Base-by-base conservation (phyloP, 1,140 invertebrate species). In the Eumeta japonica region DNA sequence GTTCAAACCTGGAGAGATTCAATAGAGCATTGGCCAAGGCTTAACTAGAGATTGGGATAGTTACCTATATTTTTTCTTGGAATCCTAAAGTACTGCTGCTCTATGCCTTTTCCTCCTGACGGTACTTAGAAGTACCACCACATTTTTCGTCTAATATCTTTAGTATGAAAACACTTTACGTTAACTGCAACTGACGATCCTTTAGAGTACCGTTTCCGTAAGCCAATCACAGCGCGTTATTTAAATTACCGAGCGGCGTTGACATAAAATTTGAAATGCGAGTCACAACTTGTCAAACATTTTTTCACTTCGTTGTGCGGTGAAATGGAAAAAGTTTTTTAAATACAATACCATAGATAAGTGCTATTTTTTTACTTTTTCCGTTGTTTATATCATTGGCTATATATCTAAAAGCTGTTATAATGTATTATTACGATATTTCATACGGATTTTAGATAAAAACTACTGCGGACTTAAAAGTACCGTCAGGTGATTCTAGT, bases 131-230 rank as follows among this genome's bases (percentile, higher is more conserved):
- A 43, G 45, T 46, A 42, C 40, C 39, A 36, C 38, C 39, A 49
- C 41, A 46, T 52, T 49, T 52, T 49, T 52, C 43, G 50, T 50
- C 43, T 50, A 50, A 46, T 50, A 50, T 41, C 35, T 52, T 48
- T 42, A 45, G 44, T 52, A 45, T 39, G 43, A 49, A 49, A 52
- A 15, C 4, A 52, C 33, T 48, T 48, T 41, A 46, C 40, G 48
- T 34, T 41, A 46, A 46, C 41, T 9, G 38, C 32, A 41, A 41
- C 41, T 47, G 39, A 42, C 45, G 42, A 16, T 51, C 45, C 45
- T 43, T 47, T 45, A 51, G 30, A 51, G 45, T 47, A 45, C 42
- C 33, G 39, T 51, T 51, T 48, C 35, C 40, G 44, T 40, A 43
- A 48, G 37, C 49, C 45, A 43, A 51, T 51, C 45, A 51, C 42